Base-by-base conservation (phyloP, 2,797 vertebrate genomes). In the Crypturellus tataupa region DNA sequence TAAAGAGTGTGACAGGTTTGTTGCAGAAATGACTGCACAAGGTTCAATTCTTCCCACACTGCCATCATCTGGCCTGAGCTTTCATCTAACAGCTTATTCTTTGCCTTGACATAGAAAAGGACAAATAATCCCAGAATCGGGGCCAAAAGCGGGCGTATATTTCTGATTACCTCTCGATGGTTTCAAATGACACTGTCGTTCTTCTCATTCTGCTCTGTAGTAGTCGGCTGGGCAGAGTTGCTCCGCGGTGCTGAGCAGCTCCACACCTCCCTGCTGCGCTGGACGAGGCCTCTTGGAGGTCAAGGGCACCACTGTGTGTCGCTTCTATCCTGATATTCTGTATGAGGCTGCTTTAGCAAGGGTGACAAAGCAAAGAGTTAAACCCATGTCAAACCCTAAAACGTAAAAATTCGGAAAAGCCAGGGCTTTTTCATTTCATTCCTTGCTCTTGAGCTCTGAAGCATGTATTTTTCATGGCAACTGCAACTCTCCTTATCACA, bases 311-410 rank as follows among this genome's bases (percentile, higher is more conserved):
- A 24, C 1, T 2, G 10, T 11, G 5, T 69, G n/a, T 47, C 89
- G 24, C 42, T 90, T 67, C 12, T 25, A 24, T 19, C 24, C 37
- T 1, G 0, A 17, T 46, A 18, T 13, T 39, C 68, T 27, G 0
- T 17, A 58, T 42, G 27, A 76, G 17, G 2, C 62, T 62, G 39
- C 40, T 89, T 59, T 12, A 79, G 24, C 18, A 72, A 59, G 53
- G 19, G 18, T 33, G n/a, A 24, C 23, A 70, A 78, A 55, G 25
- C 20, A 67, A 81, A 35, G 55, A 85, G n/a, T 8, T 79, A 47
- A 69, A 23, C 11, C n/a, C 17, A 7, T 25, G 6, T 33, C 55
- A 90, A 80, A 69, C 27, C 7, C 71, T 63, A 44, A 40, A 42
- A 75, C 21, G 2, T 6, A 17, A 46, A 3, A 37, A 88, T 78